Evolutionary conservation across 2,888 invertebrate genomes (phyloP).

Genomic region (Agonopterix heracliana): DNA sequence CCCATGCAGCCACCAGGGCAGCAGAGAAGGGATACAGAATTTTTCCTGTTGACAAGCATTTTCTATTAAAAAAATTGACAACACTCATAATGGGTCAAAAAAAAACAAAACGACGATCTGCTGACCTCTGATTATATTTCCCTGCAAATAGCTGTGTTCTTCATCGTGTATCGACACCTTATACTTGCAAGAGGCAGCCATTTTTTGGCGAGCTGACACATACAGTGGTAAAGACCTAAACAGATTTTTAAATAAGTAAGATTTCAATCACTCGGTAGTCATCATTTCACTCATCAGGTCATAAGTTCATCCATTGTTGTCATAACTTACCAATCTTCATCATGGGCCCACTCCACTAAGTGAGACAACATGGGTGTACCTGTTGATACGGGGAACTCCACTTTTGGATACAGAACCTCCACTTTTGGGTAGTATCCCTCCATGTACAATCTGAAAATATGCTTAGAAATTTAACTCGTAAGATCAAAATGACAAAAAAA

Average conservation of each 20-base stretch:
- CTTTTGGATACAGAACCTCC: slow-evolving; percentile 81
- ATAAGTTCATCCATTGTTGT: no score
- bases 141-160: slow-evolving; percentile 81
- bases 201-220: slow-evolving; percentile 24
- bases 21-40: slow-evolving; percentile 86
- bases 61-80: neutral
- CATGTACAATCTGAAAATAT: slow-evolving; percentile 78
- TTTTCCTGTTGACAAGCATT: slow-evolving; percentile 55
- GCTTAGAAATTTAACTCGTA: neutral
- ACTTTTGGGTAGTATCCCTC: slow-evolving; percentile 83
- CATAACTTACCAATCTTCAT: slow-evolving; percentile 76
- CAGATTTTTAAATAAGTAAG: neutral
- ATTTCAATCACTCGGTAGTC: no score
- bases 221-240: slow-evolving; percentile 35
- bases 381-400: slow-evolving; percentile 88
- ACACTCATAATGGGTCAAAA: no score
- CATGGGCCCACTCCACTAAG: slow-evolving; percentile 88
- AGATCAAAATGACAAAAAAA: no score
- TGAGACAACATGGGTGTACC: slow-evolving; percentile 90
- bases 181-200: neutral
- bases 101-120: neutral
- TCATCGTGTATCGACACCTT: slow-evolving; percentile 10
- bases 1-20: slow-evolving; percentile 82
- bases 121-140: slow-evolving; percentile 72
- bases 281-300: no score